Evolutionary conservation across 2,113 vertebrate species (phyloP).

Genomic region (Chaetorhynchus papuensis): DNA sequence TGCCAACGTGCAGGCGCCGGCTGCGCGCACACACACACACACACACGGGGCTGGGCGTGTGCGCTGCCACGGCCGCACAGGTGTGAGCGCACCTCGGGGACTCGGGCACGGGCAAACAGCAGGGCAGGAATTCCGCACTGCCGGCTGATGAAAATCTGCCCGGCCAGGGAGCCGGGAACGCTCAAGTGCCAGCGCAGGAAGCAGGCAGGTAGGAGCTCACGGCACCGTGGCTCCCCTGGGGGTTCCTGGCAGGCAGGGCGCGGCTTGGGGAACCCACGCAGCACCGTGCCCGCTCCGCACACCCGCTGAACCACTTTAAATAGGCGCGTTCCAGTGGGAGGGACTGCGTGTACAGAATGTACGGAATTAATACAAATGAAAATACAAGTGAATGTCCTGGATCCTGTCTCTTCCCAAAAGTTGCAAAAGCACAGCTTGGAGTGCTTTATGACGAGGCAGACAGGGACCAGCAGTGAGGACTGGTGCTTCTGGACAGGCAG

Average conservation of each 20-base stretch:
- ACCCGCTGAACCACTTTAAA: background rate
- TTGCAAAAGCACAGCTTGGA: background rate
- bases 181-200: rapidly evolving
- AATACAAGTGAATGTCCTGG: background rate
- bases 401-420: background rate
- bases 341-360: rapidly evolving
- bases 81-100: background rate
- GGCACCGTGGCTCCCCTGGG: rapidly evolving
- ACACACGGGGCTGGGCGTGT: background rate
- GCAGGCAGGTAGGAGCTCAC: background rate
- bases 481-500: background rate
- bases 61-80: rapidly evolving
- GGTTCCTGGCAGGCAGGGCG: background rate
- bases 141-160: background rate
- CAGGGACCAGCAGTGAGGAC: background rate
- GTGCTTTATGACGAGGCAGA: background rate
- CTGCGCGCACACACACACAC: rapidly evolving
- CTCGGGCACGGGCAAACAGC: rapidly evolving
- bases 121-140: rapidly evolving
- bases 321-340: background rate
- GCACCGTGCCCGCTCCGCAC: rapidly evolving
- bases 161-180: background rate
- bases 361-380: background rate
- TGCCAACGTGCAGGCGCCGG: conserved; percentile 67
- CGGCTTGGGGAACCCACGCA: background rate